Conservation (phyloP, 1,140 invertebrate species). For the Doryteuthis pealeii region DNA sequence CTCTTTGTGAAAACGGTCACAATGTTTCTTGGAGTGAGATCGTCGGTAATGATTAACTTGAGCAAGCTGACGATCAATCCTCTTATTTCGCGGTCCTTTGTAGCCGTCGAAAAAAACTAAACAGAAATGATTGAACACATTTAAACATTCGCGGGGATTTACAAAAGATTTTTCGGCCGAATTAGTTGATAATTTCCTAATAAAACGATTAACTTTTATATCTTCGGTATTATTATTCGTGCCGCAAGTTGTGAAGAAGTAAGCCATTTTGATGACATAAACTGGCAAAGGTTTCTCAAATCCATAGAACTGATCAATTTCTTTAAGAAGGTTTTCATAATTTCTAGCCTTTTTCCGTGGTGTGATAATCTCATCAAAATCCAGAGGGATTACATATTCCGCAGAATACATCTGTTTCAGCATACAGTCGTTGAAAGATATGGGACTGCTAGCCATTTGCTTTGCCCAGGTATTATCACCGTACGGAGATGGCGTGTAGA, state of each 20-base stretch:
- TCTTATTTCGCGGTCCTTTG: not conserved
- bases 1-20: too few species aligned
- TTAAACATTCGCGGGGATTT: not conserved
- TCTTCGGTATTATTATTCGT: not conserved
- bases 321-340: not conserved
- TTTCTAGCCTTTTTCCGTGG: not conserved
- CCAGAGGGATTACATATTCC: not conserved
- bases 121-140: not conserved
- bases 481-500: not conserved
- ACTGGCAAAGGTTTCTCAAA: not conserved
- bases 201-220: not conserved
- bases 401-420: not conserved
- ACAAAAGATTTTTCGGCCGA: not conserved
- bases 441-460: not conserved
- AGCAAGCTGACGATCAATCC: not conserved
- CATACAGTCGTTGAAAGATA: constrained; percentile 2
- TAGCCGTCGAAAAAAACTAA: not conserved
- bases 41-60: not conserved
- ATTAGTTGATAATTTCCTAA: not conserved
- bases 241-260: not conserved
- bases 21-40: not conserved
- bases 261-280: not conserved
- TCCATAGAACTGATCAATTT: not conserved
- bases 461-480: not conserved
- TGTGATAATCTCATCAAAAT: not conserved